A percentile compares a stretch with the other conserved stretches of the same genome.
Evolutionary conservation across 2,797 vertebrate species (phyloP).

Genomic region (Dryobates pubescens): DNA sequence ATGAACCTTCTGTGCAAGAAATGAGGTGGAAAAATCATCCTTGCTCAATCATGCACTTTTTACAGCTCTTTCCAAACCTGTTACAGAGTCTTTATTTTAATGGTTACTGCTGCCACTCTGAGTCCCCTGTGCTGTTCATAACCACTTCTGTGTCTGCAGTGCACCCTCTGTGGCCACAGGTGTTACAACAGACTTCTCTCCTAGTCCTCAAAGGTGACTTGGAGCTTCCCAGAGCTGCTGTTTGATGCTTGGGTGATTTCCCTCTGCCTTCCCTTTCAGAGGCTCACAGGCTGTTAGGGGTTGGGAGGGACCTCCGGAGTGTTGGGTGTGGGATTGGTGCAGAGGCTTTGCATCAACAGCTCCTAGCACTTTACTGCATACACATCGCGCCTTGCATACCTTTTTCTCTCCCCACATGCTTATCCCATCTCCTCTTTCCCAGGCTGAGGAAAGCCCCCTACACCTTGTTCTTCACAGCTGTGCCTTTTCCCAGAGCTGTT

Average conservation of each 20-base stretch:
- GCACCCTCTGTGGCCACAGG: background rate
- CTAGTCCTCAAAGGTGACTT: background rate
- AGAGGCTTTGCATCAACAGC: too few species aligned
- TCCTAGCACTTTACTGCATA: too few species aligned
- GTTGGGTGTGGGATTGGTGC: too few species aligned
- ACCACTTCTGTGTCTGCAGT: background rate
- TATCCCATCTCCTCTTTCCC: too few species aligned
- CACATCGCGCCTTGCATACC: too few species aligned
- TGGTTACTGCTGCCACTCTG: background rate
- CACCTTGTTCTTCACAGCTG: too few species aligned
- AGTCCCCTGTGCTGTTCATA: background rate
- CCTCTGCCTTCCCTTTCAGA: background rate
- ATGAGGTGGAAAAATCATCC: background rate
- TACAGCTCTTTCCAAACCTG: background rate
- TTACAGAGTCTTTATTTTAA: background rate
- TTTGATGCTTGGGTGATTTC: background rate
- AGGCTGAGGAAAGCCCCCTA: too few species aligned
- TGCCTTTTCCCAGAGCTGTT: too few species aligned
- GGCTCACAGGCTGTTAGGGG: too few species aligned
- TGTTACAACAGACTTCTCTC: background rate
- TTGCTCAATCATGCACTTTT: background rate
- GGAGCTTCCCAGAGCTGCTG: constrained; percentile 4
- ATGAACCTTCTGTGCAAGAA: background rate
- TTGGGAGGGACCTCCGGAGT: too few species aligned
- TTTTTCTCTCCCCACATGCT: too few species aligned